Evolutionary conservation across 2,797 vertebrate species (phyloP).

Genomic region (Labeo calbasu): DNA sequence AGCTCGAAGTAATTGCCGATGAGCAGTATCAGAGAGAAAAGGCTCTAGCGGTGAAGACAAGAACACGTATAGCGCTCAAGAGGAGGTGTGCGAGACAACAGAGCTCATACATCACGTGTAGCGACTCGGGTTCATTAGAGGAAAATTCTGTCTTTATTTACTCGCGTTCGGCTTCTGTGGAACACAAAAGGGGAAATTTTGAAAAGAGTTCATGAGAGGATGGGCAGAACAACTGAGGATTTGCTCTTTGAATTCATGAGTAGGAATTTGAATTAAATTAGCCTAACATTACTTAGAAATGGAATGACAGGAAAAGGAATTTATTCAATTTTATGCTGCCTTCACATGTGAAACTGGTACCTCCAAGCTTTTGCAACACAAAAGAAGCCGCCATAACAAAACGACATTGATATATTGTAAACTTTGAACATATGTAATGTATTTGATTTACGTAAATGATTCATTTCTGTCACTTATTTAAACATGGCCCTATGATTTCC

Average conservation of each 20-base stretch:
- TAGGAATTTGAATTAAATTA: background rate
- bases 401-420: background rate
- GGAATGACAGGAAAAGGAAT: background rate
- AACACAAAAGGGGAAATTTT: background rate
- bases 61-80: conserved; percentile 45
- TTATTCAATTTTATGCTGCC: background rate
- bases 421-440: background rate
- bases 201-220: background rate
- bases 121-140: background rate
- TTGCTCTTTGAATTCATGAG: background rate
- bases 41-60: conserved; percentile 44
- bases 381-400: background rate
- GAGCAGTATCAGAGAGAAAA: conserved; percentile 70
- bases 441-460: background rate
- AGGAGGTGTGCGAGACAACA: conserved; percentile 43
- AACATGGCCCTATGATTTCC: background rate
- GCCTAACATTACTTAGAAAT: background rate
- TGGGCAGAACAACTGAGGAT: background rate
- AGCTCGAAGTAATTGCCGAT: conserved; percentile 79
- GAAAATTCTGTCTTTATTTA: conserved; percentile 1
- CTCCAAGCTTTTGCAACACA: background rate
- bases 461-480: background rate
- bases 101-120: conserved; percentile 10
- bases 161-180: background rate
- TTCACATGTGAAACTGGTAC: background rate